Percentiles rank a stretch among this genome's conserved stretches.
These are phyloP conservation scores for Cyanocitta stelleri DNA, from an alignment of 2,113 vertebrate genomes.

Conservation along the genomic window DNA sequence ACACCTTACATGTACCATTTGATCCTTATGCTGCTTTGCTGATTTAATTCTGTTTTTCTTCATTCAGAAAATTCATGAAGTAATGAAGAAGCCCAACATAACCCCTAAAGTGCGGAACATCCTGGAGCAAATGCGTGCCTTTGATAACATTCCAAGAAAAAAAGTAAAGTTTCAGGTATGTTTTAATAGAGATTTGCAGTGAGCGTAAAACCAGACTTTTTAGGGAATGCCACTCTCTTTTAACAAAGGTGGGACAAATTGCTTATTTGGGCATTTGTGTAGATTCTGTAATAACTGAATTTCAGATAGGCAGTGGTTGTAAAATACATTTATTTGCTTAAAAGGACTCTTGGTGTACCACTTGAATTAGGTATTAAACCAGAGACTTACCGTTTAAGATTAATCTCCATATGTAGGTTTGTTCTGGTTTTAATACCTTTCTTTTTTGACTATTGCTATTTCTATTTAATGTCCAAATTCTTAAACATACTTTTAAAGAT, in stretches of 20 bases:
- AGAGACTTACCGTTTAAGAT: not conserved
- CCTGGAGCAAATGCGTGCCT: constrained; percentile 81
- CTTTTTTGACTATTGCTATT: not conserved
- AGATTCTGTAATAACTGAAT: not conserved
- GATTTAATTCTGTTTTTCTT: not conserved
- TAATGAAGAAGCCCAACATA: constrained; percentile 82
- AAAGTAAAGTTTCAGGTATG: constrained; percentile 92
- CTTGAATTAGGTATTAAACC: not conserved
- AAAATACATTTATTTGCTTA: not conserved
- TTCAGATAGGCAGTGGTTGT: not conserved
- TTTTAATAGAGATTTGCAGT: not conserved
- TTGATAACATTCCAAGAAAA: constrained; percentile 93
- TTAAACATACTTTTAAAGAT: not conserved
- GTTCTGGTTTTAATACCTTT: not conserved
- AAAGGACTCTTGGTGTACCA: not conserved
- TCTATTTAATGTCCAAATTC: not conserved
- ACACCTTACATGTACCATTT: not conserved
- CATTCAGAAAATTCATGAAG: constrained; percentile 83
- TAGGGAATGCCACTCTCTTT: not conserved
- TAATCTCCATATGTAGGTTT: not conserved
- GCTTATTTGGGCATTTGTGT: not conserved
- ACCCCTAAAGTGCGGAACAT: constrained; percentile 79
- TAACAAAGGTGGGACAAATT: not conserved
- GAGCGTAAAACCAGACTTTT: not conserved
- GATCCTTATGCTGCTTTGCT: not conserved